Base-by-base conservation (phyloP, 2,888 invertebrate species). In the Cephus pygmeus region DNA sequence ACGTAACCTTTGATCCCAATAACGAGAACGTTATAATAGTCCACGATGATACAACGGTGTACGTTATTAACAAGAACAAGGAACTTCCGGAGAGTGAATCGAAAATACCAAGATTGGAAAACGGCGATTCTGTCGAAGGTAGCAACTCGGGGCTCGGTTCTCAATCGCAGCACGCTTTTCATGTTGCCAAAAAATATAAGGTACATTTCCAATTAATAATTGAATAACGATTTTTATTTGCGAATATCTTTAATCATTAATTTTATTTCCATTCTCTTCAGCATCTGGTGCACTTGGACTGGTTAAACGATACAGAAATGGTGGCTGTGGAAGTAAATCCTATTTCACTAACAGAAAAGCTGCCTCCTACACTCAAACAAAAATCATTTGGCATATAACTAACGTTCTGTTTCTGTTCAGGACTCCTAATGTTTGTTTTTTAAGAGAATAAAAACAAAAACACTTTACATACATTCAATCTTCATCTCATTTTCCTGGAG, bases 281-380 rank as follows among this genome's bases (percentile, higher is more conserved):
- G 97, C 96, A 96, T 89, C 92, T 97, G 85, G 94, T 95, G 11
- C 94, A 95, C 83, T 93, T 96, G 81, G 94, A 94, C 80, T 95
- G 95, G 93, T 86, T 97, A 15, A 93, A 92, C 56, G 90, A 93
- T 2, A 93, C 95, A 80, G 97, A 97, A 92, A 92, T 97, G 84
- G 94, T 97, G 9, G 94, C 95, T 1, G 93, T 98, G 36, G 96
- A 97, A 91, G 93, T 96, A 2, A 94, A 95, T 85, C 96, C 96
- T 0, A 92, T 94, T 75, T 93, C 94, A 78, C 93, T 97, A 71
- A 92, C 95, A 11, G 94, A 95, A 75, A 94, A 95, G 85, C 91
- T 97, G 77, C 97, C 97, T 15, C 94, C 95, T 11, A 94, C 95
- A 4, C 92, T 96, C 76, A 93, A 93, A 84, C 93, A 94, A 90